phyloP scores from a whole-genome alignment of 1,140 invertebrate genomes.

The Saccostrea echinata region DNA sequence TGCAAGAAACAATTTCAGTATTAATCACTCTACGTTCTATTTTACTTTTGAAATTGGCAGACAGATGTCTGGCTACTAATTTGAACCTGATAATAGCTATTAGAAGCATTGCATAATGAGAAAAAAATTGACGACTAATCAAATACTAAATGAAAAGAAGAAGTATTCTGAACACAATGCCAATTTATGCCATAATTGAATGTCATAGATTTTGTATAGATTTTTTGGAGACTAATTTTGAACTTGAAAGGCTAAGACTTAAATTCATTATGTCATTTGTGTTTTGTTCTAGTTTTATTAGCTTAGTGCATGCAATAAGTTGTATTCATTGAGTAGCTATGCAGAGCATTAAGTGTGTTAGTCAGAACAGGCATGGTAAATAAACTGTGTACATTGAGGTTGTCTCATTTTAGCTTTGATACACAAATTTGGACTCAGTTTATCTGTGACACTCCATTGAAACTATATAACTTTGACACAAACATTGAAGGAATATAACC shows the following conservation, averaged over 20 bases:
- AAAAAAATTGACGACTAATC: neutral
- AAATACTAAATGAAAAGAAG: neutral
- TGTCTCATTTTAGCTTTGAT: too few relatives aligned
- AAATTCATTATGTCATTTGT: neutral
- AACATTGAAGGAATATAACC: too few relatives aligned
- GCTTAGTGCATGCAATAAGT: neutral
- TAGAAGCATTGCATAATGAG: neutral
- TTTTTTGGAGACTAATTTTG: neutral
- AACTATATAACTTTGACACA: too few relatives aligned
- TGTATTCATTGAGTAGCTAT: neutral
- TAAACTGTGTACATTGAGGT: too few relatives aligned
- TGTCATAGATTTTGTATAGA: neutral
- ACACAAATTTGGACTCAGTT: too few relatives aligned
- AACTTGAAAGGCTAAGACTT: neutral
- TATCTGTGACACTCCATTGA: too few relatives aligned
- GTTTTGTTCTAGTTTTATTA: too few relatives aligned
- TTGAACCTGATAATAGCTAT: neutral
- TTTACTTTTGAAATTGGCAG: neutral
- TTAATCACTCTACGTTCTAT: neutral
- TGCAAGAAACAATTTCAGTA: too few relatives aligned
- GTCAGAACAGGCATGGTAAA: too few relatives aligned
- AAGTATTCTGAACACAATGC: neutral
- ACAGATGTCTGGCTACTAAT: conserved; percentile 5
- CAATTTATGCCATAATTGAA: neutral
- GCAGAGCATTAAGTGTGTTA: neutral